Evolutionary conservation across 2,888 invertebrate genomes (phyloP), one percentile per base, ranked within the genome.

Genomic region (Stenolophus ochropezus): DNA sequence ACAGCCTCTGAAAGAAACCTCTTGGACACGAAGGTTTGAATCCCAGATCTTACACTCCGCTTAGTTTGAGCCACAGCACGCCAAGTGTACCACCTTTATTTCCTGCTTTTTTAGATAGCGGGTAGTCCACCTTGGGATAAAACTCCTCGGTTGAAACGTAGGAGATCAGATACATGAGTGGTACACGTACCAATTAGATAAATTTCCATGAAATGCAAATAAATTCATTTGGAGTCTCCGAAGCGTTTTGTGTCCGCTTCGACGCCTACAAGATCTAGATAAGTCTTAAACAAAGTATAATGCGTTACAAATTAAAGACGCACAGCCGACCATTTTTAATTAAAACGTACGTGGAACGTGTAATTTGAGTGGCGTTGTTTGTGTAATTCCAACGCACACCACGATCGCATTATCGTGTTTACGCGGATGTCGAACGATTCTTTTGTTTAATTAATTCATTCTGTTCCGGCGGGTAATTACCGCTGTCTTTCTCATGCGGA

Each of bases 381-480:
- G 86, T 87, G 87, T 88, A 87, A 88, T 88, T 87, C 87, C 86
- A 86, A 80, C 80, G 76, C 76, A 61, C 49, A 61, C 77, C 49
- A 77, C 42, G 77, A 61, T 47, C 65, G 65, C 65, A 69, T 69
- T 69, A 69, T 69, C 85, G 85, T 87, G 86, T 88, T 88, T 87
- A 86, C 87, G 87, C 86, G 86, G 85, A 85, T 84, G 85, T 85
- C 85, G 85, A 84, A 85, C 83, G 84, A 85, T 85, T 86, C 86
- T 86, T 87, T 87, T 86, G 87, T 87, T 86, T 88, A 87, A 88
- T 88, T 88, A 88, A 88, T 88, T 87, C 87, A 87, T 86, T 86
- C 87, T 85, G 88, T 88, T 87, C 87, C 87, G 86, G 87, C 27
- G 23, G 23, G 80, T 80, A 80, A 80, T 80, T 80, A 80, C 73